Percentiles rank a stretch among this genome's conserved stretches.
Evolutionary conservation across 2,113 vertebrate genomes (phyloP).

Genomic region (Apodemus speciosus): DNA sequence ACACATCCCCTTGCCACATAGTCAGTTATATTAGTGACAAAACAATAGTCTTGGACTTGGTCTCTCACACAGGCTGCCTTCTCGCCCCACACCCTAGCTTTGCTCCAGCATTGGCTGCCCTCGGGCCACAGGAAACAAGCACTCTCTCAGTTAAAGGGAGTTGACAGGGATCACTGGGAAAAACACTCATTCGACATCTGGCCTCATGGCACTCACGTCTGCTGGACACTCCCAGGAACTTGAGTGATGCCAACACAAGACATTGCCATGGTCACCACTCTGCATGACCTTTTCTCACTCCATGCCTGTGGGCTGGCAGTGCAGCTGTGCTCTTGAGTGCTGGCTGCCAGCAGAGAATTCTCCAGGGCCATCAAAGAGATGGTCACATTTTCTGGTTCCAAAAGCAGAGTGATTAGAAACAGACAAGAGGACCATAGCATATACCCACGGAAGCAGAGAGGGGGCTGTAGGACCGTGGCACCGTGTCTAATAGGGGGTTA

Average conservation of each 20-base stretch:
- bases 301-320: constrained; percentile 1
- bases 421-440: not conserved
- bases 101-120: not conserved
- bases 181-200: constrained; percentile 42
- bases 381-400: constrained; percentile 39
- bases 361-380: constrained; percentile 40
- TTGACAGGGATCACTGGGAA: constrained; percentile 56
- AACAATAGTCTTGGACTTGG: not conserved
- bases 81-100: not conserved
- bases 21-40: constrained; percentile 8
- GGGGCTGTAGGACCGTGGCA: not conserved
- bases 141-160: constrained; percentile 54
- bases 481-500: not conserved
- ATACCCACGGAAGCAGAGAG: not conserved
- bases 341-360: constrained; percentile 50
- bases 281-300: constrained; percentile 33
- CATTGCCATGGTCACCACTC: not conserved
- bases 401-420: constrained; percentile 67
- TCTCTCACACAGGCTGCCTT: not conserved
- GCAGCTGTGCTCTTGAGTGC: constrained; percentile 43
- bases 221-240: constrained; percentile 12
- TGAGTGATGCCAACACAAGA: not conserved
- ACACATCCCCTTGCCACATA: not conserved
- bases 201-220: constrained; percentile 34
- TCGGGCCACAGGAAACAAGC: constrained; percentile 33